phyloP scores from a whole-genome alignment of 1,140 invertebrate genomes.

The Chymomyza costata region DNA sequence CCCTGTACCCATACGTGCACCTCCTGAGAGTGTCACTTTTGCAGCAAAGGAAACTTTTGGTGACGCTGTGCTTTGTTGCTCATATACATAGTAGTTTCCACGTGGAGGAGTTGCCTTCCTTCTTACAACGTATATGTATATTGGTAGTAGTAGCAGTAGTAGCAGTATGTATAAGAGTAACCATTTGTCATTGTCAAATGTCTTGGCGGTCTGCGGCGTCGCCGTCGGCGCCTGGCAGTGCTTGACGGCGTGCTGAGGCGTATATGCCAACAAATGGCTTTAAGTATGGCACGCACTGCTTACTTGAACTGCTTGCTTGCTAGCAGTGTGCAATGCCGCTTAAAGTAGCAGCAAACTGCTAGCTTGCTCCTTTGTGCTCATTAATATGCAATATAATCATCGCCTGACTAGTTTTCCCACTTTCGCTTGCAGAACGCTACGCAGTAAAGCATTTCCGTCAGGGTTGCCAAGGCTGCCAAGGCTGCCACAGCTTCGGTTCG shows the following conservation, averaged over 20 bases:
- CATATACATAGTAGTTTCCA: neutral
- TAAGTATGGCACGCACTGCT: conserved; percentile 1
- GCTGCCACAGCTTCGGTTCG: conserved; percentile 1
- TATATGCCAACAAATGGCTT: too few species aligned
- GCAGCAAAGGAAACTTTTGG: conserved; percentile 61
- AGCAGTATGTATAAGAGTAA: conserved; percentile 73
- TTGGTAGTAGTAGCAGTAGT: too few species aligned
- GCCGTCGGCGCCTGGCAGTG: too few species aligned
- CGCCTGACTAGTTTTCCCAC: conserved; percentile 7
- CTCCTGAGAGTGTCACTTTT: conserved; percentile 51
- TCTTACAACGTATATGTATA: too few species aligned
- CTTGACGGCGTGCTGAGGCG: too few species aligned
- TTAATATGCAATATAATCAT: conserved; percentile 55
- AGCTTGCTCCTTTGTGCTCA: conserved; percentile 48
- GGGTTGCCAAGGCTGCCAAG: too few species aligned
- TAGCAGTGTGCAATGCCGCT: too few species aligned
- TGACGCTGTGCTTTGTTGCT: conserved; percentile 26
- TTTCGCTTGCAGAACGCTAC: conserved; percentile 19
- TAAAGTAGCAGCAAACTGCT: conserved; percentile 38
- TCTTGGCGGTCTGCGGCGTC: too few species aligned
- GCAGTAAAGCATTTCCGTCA: conserved; percentile 25
- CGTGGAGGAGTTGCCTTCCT: conserved; percentile 53
- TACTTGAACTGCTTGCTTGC: too few species aligned
- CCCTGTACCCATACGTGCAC: neutral
- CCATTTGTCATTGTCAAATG: conserved; percentile 71